phyloP scores from a whole-genome alignment of 2,113 vertebrate species.

The Hepsetus odoe region DNA sequence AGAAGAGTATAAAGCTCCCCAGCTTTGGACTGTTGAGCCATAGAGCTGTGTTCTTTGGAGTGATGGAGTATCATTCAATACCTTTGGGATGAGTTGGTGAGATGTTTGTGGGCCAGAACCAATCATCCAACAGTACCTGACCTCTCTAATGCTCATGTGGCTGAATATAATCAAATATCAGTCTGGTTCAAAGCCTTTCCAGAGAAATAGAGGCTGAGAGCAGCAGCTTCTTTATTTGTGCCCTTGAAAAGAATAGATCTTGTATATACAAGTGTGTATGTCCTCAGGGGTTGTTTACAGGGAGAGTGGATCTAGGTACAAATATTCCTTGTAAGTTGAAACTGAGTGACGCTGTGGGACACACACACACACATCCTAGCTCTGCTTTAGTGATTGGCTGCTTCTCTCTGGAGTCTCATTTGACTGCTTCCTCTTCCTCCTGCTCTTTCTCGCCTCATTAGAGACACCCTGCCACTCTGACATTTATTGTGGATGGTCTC shows the following conservation, averaged over 20 bases:
- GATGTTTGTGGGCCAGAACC: neutral
- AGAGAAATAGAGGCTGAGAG: neutral
- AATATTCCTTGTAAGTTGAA: neutral
- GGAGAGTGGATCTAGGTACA: neutral
- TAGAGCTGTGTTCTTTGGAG: too few species aligned
- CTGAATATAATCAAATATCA: neutral
- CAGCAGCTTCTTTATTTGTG: too few species aligned
- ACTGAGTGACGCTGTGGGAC: neutral
- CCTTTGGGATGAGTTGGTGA: neutral
- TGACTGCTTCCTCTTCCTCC: conserved; percentile 25
- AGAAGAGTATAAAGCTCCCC: too few species aligned
- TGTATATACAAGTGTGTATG: too few species aligned
- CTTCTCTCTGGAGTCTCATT: conserved; percentile 36
- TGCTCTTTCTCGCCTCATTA: conserved; percentile 35
- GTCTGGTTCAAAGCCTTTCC: neutral
- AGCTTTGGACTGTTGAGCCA: too few species aligned
- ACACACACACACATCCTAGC: conserved; percentile 6
- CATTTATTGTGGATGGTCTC: conserved; percentile 23
- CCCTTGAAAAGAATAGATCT: too few species aligned
- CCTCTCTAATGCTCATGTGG: neutral
- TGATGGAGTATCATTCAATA: too few species aligned
- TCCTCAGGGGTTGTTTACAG: neutral
- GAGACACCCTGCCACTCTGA: neutral
- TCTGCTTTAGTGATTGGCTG: conserved; percentile 18
- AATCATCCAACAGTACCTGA: neutral